These are phyloP conservation scores for Drosophila helvetica DNA, from an alignment of 2,888 invertebrate species.

Conservation along the genomic window DNA sequence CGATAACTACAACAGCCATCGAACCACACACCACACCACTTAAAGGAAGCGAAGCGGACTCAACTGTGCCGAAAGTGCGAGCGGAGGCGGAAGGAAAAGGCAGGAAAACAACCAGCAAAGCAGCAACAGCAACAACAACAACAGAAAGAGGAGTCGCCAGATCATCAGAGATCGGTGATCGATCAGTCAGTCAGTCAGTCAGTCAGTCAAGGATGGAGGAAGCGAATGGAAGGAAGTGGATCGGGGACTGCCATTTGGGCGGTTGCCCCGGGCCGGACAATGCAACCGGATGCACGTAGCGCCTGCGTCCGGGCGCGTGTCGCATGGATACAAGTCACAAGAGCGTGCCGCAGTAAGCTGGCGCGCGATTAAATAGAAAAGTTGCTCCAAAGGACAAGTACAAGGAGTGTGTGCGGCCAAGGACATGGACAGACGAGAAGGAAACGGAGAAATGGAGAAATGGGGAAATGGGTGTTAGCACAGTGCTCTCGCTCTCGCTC, in stretches of 20 bases:
- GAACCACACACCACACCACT: background rate
- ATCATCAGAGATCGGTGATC: background rate
- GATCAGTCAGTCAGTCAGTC: background rate
- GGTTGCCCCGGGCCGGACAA: constrained; percentile 38
- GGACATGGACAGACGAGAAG: constrained; percentile 24
- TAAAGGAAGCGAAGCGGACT: constrained; percentile 59
- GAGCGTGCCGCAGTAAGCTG: constrained; percentile 15
- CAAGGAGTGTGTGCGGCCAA: constrained; percentile 64
- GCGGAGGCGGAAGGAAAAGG: constrained; percentile 24
- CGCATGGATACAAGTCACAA: constrained; percentile 64
- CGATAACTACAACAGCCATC: constrained; percentile 28
- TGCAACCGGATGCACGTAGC: constrained; percentile 58
- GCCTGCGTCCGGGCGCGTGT: constrained; percentile 49
- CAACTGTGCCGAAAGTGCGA: constrained; percentile 5
- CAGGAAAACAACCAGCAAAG: background rate
- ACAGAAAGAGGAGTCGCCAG: background rate
- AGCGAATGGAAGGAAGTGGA: constrained; percentile 29
- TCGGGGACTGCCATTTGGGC: constrained; percentile 12
- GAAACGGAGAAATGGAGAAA: constrained; percentile 5
- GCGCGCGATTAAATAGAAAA: constrained; percentile 36
- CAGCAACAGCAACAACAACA: too few relatives aligned
- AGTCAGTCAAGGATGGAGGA: background rate
- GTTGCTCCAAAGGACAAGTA: constrained; percentile 68
- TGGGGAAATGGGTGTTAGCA: background rate
- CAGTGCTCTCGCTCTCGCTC: constrained; percentile 12